Evolutionary conservation across 30 jellyfish, hydroid and myxozoan species (phyloP), one percentile per base, ranked within the genome.

Genomic region (Chironex yamaguchii): DNA sequence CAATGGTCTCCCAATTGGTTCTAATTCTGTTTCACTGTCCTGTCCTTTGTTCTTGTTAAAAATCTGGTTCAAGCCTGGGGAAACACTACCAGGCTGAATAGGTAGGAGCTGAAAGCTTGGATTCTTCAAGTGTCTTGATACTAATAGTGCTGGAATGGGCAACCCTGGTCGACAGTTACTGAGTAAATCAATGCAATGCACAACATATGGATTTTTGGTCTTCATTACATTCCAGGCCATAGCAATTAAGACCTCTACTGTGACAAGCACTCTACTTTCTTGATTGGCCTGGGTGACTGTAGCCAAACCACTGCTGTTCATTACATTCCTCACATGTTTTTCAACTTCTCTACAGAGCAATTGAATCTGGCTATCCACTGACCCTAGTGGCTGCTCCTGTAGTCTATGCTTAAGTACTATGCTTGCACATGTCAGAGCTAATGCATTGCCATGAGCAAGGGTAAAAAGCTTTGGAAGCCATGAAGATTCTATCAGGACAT

Each of bases 1-100:
- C 99, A 97, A 95, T 12, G 96, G 97, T 78, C 81, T 89, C 25
- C 97, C 99, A 36, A 88, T 84, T 11, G 97, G 97, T 9, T 87
- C 97, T 22, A 90, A 86, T 24, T 52, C 76, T 27, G 89, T 93
- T 52, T 76, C 96, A 1, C 64, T 53, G 21, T 48, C 51, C 27
- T 82, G 31, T 11, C 34, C 20, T n/a, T 89, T 20, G 62, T 73
- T 51, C 30, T 48, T 74, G 52, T 70, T 89, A 76, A 89, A 89
- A 62, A 84, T 53, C 64, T 79, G 90, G 68, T 54, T 89, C 52
- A 95, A 36, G 54, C 93, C 90, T 28, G 69, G 71, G 24, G 92
- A 64, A 28, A 82, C 25, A 27, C 14, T 70, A 26, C 78, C 82
- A 1, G 29, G 36, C 0, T 42, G 36, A 14, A 95, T 64, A n/a